Evolutionary conservation across 2,888 invertebrate species (phyloP).

Genomic region (Ashinkailepas kermadecensis): DNA sequence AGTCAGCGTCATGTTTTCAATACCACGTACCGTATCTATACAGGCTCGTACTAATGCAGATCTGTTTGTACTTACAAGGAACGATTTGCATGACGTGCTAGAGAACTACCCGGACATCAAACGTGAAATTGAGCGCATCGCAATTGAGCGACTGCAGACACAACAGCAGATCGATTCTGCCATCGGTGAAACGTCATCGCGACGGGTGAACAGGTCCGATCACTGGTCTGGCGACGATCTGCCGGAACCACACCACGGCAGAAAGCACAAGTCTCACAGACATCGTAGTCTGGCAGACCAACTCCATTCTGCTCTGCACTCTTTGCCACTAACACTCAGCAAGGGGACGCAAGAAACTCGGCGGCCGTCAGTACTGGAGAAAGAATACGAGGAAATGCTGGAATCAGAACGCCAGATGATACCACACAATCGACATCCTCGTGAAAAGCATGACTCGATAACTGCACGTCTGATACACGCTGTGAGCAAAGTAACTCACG

Average conservation of each 20-base stretch:
- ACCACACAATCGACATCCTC: too few relatives aligned
- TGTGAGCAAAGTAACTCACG: neutral
- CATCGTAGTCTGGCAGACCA: neutral
- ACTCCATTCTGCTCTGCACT: neutral
- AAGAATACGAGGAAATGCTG: neutral
- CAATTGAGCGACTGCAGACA: neutral
- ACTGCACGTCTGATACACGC: neutral
- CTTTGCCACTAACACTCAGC: neutral
- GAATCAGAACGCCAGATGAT: neutral
- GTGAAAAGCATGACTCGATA: neutral
- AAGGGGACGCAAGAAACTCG: neutral
- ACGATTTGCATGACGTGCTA: neutral
- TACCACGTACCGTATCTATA: neutral
- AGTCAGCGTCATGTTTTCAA: neutral
- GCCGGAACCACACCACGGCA: neutral
- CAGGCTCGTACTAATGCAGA: neutral
- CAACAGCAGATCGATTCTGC: neutral
- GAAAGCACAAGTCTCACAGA: neutral
- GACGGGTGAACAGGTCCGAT: neutral
- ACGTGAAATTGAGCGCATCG: neutral
- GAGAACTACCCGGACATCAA: neutral
- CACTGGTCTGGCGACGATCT: neutral
- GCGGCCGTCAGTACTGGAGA: neutral
- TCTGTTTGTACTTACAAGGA: neutral
- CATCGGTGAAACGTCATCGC: neutral